A percentile compares a stretch with the other conserved stretches of the same genome.
Evolutionary conservation across 2,797 vertebrate species (phyloP).

Genomic region (Sylvia borin): DNA sequence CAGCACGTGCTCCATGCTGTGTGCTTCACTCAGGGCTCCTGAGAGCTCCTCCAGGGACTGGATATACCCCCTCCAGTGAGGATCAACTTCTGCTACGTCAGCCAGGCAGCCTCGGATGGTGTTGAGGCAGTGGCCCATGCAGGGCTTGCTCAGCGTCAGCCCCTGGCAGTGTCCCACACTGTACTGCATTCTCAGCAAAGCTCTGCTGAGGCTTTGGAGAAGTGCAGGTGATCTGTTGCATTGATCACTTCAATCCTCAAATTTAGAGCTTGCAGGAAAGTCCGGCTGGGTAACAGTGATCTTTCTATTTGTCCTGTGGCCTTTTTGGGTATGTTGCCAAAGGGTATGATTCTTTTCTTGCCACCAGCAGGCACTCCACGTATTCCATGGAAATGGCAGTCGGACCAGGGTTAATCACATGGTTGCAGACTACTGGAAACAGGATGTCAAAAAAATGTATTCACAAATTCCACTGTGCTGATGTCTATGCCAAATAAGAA

Average conservation of each 20-base stretch:
- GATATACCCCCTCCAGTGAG: constrained; percentile 85
- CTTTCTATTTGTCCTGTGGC: constrained; percentile 77
- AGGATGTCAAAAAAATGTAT: constrained; percentile 87
- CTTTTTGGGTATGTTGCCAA: constrained; percentile 74
- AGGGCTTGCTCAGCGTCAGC: constrained; percentile 83
- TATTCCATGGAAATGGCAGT: constrained; percentile 77
- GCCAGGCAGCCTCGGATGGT: constrained; percentile 87
- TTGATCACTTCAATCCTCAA: constrained; percentile 91
- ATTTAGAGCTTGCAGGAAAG: constrained; percentile 88
- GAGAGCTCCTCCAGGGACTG: constrained; percentile 85
- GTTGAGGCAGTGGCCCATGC: constrained; percentile 91
- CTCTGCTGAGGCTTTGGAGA: constrained; percentile 84
- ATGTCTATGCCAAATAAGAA: constrained; percentile 86
- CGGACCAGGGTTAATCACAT: constrained; percentile 77
- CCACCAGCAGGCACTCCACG: constrained; percentile 79
- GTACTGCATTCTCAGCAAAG: constrained; percentile 86
- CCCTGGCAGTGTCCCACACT: constrained; percentile 80
- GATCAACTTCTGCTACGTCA: constrained; percentile 84
- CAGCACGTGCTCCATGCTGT: constrained; percentile 82
- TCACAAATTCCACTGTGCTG: constrained; percentile 79
- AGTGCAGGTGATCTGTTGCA: constrained; percentile 86
- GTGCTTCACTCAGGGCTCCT: constrained; percentile 73
- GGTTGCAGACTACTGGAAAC: constrained; percentile 85
- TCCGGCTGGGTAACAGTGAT: constrained; percentile 77
- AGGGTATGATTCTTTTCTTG: constrained; percentile 76